Base-by-base conservation (phyloP, 2,888 invertebrate species). In the Xanthia togata region DNA sequence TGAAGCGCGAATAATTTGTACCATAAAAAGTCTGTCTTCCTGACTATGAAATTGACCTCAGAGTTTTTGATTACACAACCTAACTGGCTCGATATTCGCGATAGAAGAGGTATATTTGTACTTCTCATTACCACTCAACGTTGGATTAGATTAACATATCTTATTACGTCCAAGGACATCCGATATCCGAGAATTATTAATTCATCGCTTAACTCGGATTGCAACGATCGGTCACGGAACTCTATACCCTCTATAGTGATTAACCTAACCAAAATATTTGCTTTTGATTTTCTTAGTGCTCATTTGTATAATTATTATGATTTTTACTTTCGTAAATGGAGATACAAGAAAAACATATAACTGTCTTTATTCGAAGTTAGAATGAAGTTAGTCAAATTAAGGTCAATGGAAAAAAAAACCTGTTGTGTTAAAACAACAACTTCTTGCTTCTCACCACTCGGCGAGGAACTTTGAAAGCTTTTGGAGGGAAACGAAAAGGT, bases 131-230 rank as follows among this genome's bases (percentile, higher is more conserved):
- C 63, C 38, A 63, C 72, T 73, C 55, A 81, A 50, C 62, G 41
- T 41, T 11, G 53, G 53, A 76, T 73, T 76, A 57, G 41, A 79
- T 79, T 73, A 73, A 75, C 50, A 62, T 44, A 62, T 62, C 68
- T 47, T 38, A 67, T 65, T 55, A 70, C 72, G n/a, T 47, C 60
- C 47, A 73, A 60, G 69, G 31, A 67, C 50, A 38, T 71, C 31
- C 60, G 59, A 76, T 73, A 77, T 71, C 70, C 31, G 59, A 60
- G 62, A 31, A 77, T 86, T 79, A 86, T 86, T 79, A 83, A 86
- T 84, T 84, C 64, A 83, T 59, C 59, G 44, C 12, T 72, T 74
- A 77, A 86, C 65, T 75, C 55, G 38, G 79, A 70, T 77, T 68
- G 63, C 31, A 35, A 60, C 62, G 83, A 67, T 74, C 41, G 65